A percentile compares a stretch with the other conserved stretches of the same genome.
These are phyloP conservation scores for Gadus macrocephalus DNA, from an alignment of 2,113 vertebrate species.

Conservation along the genomic window DNA sequence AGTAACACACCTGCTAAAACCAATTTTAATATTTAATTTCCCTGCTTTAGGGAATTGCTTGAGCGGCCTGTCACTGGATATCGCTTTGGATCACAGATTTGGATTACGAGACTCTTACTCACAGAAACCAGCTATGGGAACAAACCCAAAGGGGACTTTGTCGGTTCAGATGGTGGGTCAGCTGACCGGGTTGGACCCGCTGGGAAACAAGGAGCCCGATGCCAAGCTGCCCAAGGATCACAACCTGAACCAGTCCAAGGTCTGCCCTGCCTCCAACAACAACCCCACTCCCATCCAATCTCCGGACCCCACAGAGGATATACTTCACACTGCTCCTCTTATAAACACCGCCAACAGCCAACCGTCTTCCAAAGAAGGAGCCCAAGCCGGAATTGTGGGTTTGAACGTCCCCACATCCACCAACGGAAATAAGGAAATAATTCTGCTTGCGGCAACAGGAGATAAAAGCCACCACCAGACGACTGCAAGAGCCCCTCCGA, in stretches of 20 bases:
- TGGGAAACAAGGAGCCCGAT: slow-evolving; percentile 65
- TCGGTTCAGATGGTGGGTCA: slow-evolving; percentile 75
- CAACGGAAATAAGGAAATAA: slow-evolving; percentile 43
- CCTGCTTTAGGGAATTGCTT: slow-evolving; percentile 39
- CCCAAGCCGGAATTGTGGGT: slow-evolving; percentile 21
- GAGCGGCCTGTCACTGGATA: slow-evolving; percentile 13
- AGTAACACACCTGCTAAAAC: no score
- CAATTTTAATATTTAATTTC: slow-evolving; percentile 14
- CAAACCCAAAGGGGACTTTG: slow-evolving; percentile 82
- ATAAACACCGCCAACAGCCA: slow-evolving; percentile 17
- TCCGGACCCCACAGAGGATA: slow-evolving; percentile 25
- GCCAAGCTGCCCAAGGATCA: slow-evolving; percentile 62
- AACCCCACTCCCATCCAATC: neutral
- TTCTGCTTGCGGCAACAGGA: slow-evolving; percentile 23
- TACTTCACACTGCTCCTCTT: slow-evolving; percentile 13
- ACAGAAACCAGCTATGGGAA: slow-evolving; percentile 82
- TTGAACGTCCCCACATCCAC: slow-evolving; percentile 25
- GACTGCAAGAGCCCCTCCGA: slow-evolving; percentile 31
- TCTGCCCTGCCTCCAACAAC: slow-evolving; percentile 39
- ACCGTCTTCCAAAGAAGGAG: slow-evolving; percentile 27
- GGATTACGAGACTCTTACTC: slow-evolving; percentile 44
- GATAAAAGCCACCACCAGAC: slow-evolving; percentile 14
- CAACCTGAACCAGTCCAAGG: slow-evolving; percentile 65
- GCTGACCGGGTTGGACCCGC: slow-evolving; percentile 66
- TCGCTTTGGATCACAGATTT: slow-evolving; percentile 39